These are phyloP conservation scores for Drosophila neotestacea DNA, from an alignment of 2,888 invertebrate genomes.

Conservation along the genomic window DNA sequence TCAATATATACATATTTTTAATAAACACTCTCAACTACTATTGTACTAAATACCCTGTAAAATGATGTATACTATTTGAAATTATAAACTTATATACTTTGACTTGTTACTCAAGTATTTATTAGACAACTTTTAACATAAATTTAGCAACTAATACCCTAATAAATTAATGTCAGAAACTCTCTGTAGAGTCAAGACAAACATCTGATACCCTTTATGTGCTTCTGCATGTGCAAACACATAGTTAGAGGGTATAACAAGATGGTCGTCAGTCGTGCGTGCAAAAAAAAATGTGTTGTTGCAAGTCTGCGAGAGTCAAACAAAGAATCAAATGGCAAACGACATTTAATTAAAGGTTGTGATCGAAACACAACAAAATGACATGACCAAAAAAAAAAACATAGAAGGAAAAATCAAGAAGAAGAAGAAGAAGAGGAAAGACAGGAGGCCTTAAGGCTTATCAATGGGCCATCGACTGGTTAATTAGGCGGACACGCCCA, in stretches of 20 bases:
- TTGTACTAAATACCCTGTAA: too few relatives aligned
- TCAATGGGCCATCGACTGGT: constrained; percentile 65
- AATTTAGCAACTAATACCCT: too few relatives aligned
- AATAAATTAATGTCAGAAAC: too few relatives aligned
- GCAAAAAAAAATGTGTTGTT: constrained; percentile 27
- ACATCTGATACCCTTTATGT: too few relatives aligned
- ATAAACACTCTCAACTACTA: too few relatives aligned
- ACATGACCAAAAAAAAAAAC: neutral
- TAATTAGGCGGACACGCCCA: constrained; percentile 63
- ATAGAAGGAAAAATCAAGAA: neutral
- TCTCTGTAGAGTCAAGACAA: too few relatives aligned
- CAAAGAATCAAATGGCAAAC: constrained; percentile 70
- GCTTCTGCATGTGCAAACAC: too few relatives aligned
- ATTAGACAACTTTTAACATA: too few relatives aligned
- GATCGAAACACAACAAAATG: constrained; percentile 20
- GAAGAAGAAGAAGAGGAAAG: neutral
- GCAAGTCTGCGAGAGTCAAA: constrained; percentile 31
- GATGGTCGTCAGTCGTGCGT: constrained; percentile 45
- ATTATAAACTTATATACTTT: too few relatives aligned
- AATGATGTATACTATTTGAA: too few relatives aligned
- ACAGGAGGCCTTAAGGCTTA: constrained; percentile 45
- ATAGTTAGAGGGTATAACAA: constrained; percentile 28
- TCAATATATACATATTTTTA: too few relatives aligned
- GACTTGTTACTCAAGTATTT: too few relatives aligned
- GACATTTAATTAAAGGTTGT: constrained; percentile 71